phyloP scores from a whole-genome alignment of 2,888 invertebrate genomes.

The Megamerina dolium region DNA sequence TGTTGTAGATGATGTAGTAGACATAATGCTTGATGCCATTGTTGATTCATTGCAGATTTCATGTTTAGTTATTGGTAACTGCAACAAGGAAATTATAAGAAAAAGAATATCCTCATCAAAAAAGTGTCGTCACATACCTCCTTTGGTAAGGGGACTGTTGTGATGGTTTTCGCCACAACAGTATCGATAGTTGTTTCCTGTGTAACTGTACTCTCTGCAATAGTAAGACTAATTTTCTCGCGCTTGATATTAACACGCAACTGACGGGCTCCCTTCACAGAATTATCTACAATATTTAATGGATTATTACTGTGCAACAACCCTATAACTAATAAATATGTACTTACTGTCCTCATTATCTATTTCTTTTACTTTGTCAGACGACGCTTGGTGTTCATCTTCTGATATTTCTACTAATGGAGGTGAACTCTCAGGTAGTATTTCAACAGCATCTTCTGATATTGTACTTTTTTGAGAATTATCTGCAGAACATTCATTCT shows the following conservation, averaged over 20 bases:
- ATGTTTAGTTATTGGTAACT: conserved; percentile 12
- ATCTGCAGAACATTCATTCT: not conserved
- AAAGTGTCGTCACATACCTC: not conserved
- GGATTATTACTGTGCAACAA: not conserved
- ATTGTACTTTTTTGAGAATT: conserved; percentile 2
- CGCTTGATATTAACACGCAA: conserved; percentile 35
- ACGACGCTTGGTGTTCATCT: too few species aligned
- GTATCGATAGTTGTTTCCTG: too few species aligned
- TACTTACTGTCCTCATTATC: conserved; percentile 10
- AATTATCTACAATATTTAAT: not conserved
- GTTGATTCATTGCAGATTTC: conserved; percentile 19
- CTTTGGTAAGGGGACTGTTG: conserved; percentile 16
- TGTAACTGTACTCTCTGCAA: not conserved
- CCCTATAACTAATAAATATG: too few species aligned
- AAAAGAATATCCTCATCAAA: too few species aligned
- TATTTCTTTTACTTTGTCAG: not conserved
- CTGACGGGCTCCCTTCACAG: conserved; percentile 8
- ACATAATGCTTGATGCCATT: conserved; percentile 17
- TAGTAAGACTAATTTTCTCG: conserved; percentile 29
- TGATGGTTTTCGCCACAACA: too few species aligned
- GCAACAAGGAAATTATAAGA: not conserved
- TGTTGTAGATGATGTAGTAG: conserved; percentile 7
- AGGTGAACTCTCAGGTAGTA: conserved; percentile 19
- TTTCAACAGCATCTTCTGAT: conserved; percentile 24
- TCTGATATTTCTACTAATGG: conserved; percentile 23